Conservation (phyloP, 2,888 invertebrate genomes). For the Marronus borbonicus region DNA sequence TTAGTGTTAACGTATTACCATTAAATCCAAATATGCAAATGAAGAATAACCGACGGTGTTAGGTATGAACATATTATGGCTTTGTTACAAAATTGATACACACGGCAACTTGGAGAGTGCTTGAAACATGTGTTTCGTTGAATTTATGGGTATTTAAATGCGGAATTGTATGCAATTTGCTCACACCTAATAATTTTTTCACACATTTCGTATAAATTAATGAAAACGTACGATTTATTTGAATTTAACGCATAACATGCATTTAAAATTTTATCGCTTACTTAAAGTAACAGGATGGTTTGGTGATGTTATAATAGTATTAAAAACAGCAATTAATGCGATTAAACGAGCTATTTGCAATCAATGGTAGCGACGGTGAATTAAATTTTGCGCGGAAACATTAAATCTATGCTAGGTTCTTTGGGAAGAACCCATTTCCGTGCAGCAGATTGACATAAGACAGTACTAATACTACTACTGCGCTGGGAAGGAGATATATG, state of each 20-base stretch:
- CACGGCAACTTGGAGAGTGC: conserved; percentile 4
- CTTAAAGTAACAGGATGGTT: conserved; percentile 8
- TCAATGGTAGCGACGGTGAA: too few relatives aligned
- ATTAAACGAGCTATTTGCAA: too few relatives aligned
- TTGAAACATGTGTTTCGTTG: conserved; percentile 3
- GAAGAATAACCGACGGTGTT: conserved; percentile 6
- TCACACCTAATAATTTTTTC: conserved; percentile 35
- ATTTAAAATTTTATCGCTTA: conserved; percentile 12
- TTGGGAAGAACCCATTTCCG: too few relatives aligned
- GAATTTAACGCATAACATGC: conserved; percentile 6
- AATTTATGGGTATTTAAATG: conserved; percentile 28
- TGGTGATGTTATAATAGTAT: neutral
- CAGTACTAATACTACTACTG: too few relatives aligned
- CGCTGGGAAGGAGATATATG: neutral
- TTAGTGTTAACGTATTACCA: conserved; percentile 30
- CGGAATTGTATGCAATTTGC: conserved; percentile 12
- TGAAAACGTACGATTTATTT: conserved; percentile 23
- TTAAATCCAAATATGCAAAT: conserved; percentile 42
- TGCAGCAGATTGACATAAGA: too few relatives aligned
- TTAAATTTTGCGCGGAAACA: too few relatives aligned
- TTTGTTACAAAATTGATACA: conserved; percentile 25
- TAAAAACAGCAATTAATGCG: too few relatives aligned
- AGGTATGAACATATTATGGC: conserved; percentile 1
- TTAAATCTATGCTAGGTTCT: too few relatives aligned
- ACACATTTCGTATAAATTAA: conserved; percentile 12